Base-by-base conservation (phyloP, 2,113 vertebrate species). In the Hippoglossus stenolepis region DNA sequence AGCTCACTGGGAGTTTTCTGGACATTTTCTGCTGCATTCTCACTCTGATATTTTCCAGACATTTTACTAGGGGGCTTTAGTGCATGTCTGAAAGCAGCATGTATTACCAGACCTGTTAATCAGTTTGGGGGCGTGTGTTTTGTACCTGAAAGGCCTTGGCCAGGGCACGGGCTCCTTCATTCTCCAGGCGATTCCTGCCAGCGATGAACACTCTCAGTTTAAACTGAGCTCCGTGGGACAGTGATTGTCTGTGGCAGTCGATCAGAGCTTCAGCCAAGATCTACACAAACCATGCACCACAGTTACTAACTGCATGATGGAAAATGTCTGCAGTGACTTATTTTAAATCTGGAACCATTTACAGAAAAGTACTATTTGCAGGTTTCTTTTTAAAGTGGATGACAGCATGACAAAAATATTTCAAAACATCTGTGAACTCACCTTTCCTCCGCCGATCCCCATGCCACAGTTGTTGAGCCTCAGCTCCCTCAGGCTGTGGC, bases 391-490 rank as follows among this genome's bases (percentile, higher is more conserved):
- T 49, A 49, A 18, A 18, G 17, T 17, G 45, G 5, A 49, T 49
- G 15, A 18, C 5, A 17, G 17, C 5, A 17, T 18, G 17, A 17
- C 4, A 47, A 47, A 47, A 15, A 4, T 7, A 1, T 7, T 12
- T 63, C 26, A 49, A 64, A 67, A 56, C n/a, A 2, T 51, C 24
- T 53, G 0, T 20, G 10, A 6, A 1, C 90, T 90, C 86, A 97
- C 98, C 96, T 98, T 98, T 76, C 98, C 98, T 21, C 98, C 98
- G 17, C 96, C 98, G 14, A 97, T 95, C 74, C 98, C 98, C 97
- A 99, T 96, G 67, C 98, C 98, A 58, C 98, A 99, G 91, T 99
- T 99, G 93, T 99, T 99, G 66, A 99, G 95, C 66, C 94, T 96
- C 47, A 99, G 96, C 7, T 97, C 96, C 45, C 93, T 95, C 13